These are phyloP conservation scores for Biston stratarius DNA, from an alignment of 2,888 invertebrate genomes.

Conservation along the genomic window DNA sequence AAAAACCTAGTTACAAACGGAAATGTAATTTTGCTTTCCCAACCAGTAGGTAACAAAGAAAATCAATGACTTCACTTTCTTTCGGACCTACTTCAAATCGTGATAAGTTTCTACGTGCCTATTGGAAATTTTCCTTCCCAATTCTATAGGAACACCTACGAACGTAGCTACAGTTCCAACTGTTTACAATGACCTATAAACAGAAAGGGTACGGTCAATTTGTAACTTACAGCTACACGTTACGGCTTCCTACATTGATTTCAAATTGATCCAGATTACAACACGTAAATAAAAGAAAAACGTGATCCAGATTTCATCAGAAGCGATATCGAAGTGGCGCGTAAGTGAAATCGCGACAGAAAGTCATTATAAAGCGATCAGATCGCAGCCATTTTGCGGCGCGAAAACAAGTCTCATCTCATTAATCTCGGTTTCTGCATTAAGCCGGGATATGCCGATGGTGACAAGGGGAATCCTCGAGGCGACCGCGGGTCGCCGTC, in stretches of 20 bases:
- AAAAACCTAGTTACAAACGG: not conserved
- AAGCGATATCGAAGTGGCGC: slow-evolving; percentile 34
- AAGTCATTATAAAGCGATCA: slow-evolving; percentile 57
- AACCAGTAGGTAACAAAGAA: slow-evolving; percentile 17
- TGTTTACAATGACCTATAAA: slow-evolving; percentile 61
- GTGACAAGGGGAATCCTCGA: slow-evolving; percentile 78
- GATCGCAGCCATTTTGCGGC: slow-evolving; percentile 49
- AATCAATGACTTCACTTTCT: slow-evolving; percentile 40
- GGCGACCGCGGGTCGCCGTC: slow-evolving; percentile 63
- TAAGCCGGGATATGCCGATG: slow-evolving; percentile 81
- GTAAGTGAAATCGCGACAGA: slow-evolving; percentile 47
- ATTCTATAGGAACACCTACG: slow-evolving; percentile 56
- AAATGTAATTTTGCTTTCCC: slow-evolving; percentile 5
- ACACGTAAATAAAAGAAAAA: slow-evolving; percentile 38
- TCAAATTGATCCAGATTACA: slow-evolving; percentile 28
- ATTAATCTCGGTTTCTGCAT: slow-evolving; percentile 81
- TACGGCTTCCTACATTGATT: slow-evolving; percentile 44
- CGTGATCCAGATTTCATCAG: slow-evolving; percentile 31
- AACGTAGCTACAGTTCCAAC: slow-evolving; percentile 62
- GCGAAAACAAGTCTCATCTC: slow-evolving; percentile 67
- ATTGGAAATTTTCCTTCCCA: slow-evolving; percentile 74
- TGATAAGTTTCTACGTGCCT: slow-evolving; percentile 75
- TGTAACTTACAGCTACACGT: slow-evolving; percentile 37
- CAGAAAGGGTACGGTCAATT: slow-evolving; percentile 54
- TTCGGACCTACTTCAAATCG: slow-evolving; percentile 65